phyloP scores from a whole-genome alignment of 2,113 vertebrate genomes.

The Dromiciops gliroides region DNA sequence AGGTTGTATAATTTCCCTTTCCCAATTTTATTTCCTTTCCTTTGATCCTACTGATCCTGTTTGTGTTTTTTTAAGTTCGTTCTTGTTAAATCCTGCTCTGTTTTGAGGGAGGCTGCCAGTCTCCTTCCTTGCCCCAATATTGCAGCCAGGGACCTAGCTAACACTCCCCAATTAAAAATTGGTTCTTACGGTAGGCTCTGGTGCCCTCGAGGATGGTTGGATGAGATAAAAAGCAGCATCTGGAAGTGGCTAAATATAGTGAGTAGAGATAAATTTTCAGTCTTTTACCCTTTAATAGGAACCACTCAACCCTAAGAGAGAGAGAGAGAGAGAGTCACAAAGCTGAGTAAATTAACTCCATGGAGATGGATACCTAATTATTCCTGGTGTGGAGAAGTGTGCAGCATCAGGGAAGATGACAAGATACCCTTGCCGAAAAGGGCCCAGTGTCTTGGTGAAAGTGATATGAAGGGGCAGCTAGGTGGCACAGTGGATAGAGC shows the following conservation, averaged over 20 bases:
- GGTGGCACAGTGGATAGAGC: too few species aligned
- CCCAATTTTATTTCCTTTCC: too few species aligned
- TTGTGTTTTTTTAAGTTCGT: too few species aligned
- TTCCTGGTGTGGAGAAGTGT: neutral
- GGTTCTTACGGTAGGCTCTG: too few species aligned
- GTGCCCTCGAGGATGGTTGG: neutral
- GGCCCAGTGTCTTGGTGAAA: neutral
- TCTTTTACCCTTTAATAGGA: neutral
- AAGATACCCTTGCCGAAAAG: neutral
- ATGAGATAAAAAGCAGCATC: neutral
- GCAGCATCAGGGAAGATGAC: neutral
- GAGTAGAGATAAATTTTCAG: neutral
- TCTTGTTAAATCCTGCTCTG: too few species aligned
- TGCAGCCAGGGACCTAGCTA: too few species aligned
- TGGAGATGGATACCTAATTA: neutral
- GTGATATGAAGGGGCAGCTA: too few species aligned
- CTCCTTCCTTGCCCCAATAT: too few species aligned
- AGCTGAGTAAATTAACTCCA: neutral
- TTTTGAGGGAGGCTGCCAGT: too few species aligned
- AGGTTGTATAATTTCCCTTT: too few species aligned
- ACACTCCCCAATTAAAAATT: too few species aligned
- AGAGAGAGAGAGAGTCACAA: neutral
- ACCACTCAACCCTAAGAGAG: neutral
- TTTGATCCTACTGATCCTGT: too few species aligned
- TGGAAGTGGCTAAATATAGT: neutral